A percentile compares a stretch with the other conserved stretches of the same genome.
phyloP scores from a whole-genome alignment of 2,888 invertebrate species.

The Nephrotoma guestfalica region DNA sequence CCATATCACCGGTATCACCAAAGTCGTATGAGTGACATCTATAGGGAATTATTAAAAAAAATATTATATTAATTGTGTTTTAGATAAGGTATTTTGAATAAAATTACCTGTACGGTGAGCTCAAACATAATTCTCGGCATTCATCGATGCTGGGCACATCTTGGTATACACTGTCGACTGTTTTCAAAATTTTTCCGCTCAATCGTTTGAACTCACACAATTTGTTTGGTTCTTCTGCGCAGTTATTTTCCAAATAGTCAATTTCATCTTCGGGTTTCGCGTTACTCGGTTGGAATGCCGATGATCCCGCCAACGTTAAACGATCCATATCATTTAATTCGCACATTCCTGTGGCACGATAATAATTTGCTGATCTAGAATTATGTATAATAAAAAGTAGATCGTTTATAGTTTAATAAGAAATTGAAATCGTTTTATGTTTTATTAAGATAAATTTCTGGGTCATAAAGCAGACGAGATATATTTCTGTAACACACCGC shows the following conservation, averaged over 20 bases:
- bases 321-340: constrained; percentile 85
- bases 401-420: neutral
- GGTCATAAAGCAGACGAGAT: neutral
- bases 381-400: neutral
- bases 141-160: constrained; percentile 76
- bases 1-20: constrained; percentile 85
- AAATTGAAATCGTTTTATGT: neutral
- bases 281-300: constrained; percentile 55
- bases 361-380: constrained; percentile 79
- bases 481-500: neutral
- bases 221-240: constrained; percentile 87
- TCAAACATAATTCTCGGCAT: constrained; percentile 76
- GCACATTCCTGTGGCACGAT: constrained; percentile 72
- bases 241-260: constrained; percentile 85
- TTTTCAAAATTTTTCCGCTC: constrained; percentile 76
- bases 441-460: neutral
- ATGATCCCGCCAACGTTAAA: constrained; percentile 71
- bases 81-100: neutral
- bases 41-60: constrained; percentile 6
- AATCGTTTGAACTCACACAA: constrained; percentile 87
- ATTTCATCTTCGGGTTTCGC: constrained; percentile 26
- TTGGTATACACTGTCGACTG: constrained; percentile 86
- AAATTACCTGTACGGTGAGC: constrained; percentile 58
- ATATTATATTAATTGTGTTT: neutral
- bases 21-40: constrained; percentile 89